Conservation (phyloP, 2,888 invertebrate species). For the Lepidocyrtinus sp. region DNA sequence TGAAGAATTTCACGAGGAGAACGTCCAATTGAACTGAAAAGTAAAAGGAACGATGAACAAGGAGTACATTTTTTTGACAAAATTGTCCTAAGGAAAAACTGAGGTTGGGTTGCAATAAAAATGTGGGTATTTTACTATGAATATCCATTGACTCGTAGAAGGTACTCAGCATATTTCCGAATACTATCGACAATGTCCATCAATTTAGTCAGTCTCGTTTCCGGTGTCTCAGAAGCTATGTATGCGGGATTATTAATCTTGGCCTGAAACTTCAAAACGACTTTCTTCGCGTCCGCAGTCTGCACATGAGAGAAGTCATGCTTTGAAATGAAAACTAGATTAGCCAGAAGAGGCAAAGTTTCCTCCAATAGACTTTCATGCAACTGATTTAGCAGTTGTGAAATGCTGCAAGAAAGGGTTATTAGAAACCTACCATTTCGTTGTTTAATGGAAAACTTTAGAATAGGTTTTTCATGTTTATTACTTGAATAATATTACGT, state of each 20-base stretch:
- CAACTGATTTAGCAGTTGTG: slow-evolving; percentile 35
- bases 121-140: slow-evolving; percentile 17
- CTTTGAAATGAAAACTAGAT: slow-evolving; percentile 44
- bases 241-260: slow-evolving; percentile 14
- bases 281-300: slow-evolving; percentile 29
- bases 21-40: slow-evolving; percentile 21
- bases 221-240: slow-evolving; percentile 13
- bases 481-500: slow-evolving; percentile 39
- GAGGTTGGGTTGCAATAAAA: no score
- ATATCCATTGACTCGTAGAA: slow-evolving; percentile 27
- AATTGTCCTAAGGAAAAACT: not conserved
- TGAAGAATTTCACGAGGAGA: slow-evolving; percentile 40
- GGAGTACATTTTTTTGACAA: not conserved
- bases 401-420: slow-evolving; percentile 25
- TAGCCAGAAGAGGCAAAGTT: slow-evolving; percentile 34
- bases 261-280: slow-evolving; percentile 29
- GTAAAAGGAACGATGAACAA: not conserved
- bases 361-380: slow-evolving; percentile 15
- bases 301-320: slow-evolving; percentile 35
- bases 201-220: slow-evolving; percentile 21
- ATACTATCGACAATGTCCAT: slow-evolving; percentile 35
- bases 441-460: not conserved
- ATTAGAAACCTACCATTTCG: not conserved
- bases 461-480: not conserved
- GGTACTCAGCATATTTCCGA: slow-evolving; percentile 40